Evolutionary conservation across 2,797 vertebrate genomes (phyloP), one percentile per base, ranked within the genome.

Genomic region (Rhabdophis nuchalis): DNA sequence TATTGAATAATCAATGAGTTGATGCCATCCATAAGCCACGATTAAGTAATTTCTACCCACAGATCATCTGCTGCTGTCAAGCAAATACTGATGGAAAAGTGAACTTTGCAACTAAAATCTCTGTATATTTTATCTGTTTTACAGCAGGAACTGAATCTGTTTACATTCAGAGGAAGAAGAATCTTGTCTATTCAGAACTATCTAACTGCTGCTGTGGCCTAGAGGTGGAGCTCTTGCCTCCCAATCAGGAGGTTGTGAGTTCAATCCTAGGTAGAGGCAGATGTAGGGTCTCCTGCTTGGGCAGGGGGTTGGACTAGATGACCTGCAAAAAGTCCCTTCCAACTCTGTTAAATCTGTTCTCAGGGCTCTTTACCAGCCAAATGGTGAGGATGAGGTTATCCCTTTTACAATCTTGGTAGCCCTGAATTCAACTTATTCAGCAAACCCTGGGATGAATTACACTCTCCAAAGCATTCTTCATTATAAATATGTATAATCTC

Each of bases 41-140:
- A 90, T 93, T 90, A 90, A 93, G 90, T 88, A 85, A 50, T 93
- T 85, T 32, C 61, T 88, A 86, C 89, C 89, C 89, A 90, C 64
- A 93, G 60, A 90, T 90, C 64, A 92, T 90, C 64, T 93, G 92
- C 27, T 54, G 25, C 85, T 90, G 56, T 85, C 86, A 90, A 85
- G 56, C 25, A 90, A 93, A 88, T 18, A 61, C 85, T 54, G 68
- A 61, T 27, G 46, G 77, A 77, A 90, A 50, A 72, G 16, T 25
- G 36, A 46, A 46, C 56, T 61, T 53, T 36, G 12, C 46, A 90
- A 85, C 64, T 41, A 46, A 87, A 41, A 87, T 54, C 57, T 90
- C 61, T 82, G 1, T 1, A 0, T 0, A 18, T 27, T 50, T 53
- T 32, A 0, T 68, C 86, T 82, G 20, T 13, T 18, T 91, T 86